phyloP scores from a whole-genome alignment of 2,797 vertebrate genomes.

The Tapirus indicus region DNA sequence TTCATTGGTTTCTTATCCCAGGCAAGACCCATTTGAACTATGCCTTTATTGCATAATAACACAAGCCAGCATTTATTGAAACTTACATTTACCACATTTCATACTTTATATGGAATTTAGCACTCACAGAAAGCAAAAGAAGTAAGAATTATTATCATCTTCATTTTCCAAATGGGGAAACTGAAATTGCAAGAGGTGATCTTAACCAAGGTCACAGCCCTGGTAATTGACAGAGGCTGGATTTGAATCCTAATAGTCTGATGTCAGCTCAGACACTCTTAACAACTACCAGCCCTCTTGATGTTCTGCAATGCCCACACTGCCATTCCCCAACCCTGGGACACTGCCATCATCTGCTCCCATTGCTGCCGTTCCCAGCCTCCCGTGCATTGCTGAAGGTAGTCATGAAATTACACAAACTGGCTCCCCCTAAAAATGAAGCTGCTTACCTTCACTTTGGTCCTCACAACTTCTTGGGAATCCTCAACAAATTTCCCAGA shows the following conservation, averaged over 20 bases:
- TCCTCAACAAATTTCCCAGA: neutral
- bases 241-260: neutral
- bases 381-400: neutral
- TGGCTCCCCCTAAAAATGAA: neutral
- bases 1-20: neutral
- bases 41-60: neutral
- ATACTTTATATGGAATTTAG: neutral
- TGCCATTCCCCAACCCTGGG: too few relatives aligned
- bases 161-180: neutral
- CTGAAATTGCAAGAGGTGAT: neutral
- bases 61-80: neutral
- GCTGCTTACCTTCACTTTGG: neutral
- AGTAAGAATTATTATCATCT: neutral
- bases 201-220: neutral
- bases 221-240: neutral
- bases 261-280: neutral
- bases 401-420: neutral
- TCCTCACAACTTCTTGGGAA: neutral
- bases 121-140: neutral
- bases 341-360: neutral
- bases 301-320: fast-evolving
- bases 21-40: neutral
- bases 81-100: neutral
- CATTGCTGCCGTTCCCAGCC: neutral
- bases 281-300: neutral